A percentile compares a stretch with the other conserved stretches of the same genome.
phyloP scores from a whole-genome alignment of 1,140 invertebrate species.

The Lordiphosa clarofinis region DNA sequence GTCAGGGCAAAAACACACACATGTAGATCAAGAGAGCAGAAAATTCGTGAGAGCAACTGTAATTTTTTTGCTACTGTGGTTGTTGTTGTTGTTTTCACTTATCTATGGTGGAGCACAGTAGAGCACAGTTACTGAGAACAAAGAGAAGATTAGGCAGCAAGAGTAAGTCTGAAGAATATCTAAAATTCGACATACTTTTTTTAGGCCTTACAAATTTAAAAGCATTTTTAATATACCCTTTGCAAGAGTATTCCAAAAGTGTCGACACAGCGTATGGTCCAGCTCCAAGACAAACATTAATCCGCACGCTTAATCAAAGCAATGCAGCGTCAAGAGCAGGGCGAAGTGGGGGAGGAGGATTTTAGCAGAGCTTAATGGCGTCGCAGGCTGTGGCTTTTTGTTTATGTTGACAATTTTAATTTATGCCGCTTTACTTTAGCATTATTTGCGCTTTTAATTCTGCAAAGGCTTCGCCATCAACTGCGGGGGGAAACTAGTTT shows the following conservation, averaged over 20 bases:
- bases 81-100: no score
- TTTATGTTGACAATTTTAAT: constrained; percentile 66
- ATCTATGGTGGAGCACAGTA: no score
- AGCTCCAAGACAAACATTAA: constrained; percentile 32
- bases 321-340: constrained; percentile 10
- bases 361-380: background rate
- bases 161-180: no score
- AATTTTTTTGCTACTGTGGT: no score
- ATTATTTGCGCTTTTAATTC: constrained; percentile 52
- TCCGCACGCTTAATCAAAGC: constrained; percentile 43
- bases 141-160: no score
- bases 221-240: no score
- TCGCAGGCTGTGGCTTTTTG: constrained; percentile 29
- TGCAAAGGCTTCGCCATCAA: constrained; percentile 17
- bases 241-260: background rate
- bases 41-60: no score
- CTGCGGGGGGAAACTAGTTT: constrained; percentile 19
- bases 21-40: no score
- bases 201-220: no score
- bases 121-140: no score
- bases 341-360: background rate
- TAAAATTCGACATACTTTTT: no score
- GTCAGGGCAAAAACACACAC: no score
- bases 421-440: constrained; percentile 56
- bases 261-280: constrained; percentile 11